A percentile compares a stretch with the other conserved stretches of the same genome.
These are phyloP conservation scores for Tipula lateralis DNA, from an alignment of 2,888 invertebrate species.

Conservation along the genomic window DNA sequence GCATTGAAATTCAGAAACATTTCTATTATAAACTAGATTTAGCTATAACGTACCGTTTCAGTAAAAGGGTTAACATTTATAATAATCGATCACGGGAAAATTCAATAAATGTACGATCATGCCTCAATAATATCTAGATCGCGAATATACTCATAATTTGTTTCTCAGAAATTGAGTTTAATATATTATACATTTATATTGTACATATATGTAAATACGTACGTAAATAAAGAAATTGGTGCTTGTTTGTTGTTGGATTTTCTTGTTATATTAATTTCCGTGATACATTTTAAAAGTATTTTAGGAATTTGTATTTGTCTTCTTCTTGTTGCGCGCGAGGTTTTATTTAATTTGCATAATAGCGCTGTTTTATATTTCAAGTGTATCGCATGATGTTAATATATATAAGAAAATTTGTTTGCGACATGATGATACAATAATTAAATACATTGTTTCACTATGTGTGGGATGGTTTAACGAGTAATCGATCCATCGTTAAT, in stretches of 20 bases:
- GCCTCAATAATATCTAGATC: background rate
- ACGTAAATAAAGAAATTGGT: background rate
- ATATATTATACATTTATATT: background rate
- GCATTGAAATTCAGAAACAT: too few species aligned
- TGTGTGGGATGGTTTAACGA: background rate
- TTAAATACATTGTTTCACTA: background rate
- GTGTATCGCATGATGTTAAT: background rate
- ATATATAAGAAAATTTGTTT: background rate
- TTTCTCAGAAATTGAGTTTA: background rate
- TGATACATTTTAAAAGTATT: background rate
- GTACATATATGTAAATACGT: background rate
- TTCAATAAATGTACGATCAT: background rate
- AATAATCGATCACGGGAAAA: background rate
- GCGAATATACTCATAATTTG: too few species aligned
- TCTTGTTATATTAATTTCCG: constrained; percentile 1
- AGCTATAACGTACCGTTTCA: background rate
- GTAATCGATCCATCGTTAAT: background rate
- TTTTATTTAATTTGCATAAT: background rate
- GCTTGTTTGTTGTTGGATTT: background rate
- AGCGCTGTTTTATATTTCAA: background rate
- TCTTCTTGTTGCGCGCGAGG: background rate
- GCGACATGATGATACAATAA: background rate
- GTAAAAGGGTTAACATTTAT: background rate
- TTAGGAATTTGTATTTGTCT: background rate
- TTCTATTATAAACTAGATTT: too few species aligned